These are phyloP conservation scores for Strix occidentalis DNA, from an alignment of 2,797 vertebrate genomes.

Conservation along the genomic window DNA sequence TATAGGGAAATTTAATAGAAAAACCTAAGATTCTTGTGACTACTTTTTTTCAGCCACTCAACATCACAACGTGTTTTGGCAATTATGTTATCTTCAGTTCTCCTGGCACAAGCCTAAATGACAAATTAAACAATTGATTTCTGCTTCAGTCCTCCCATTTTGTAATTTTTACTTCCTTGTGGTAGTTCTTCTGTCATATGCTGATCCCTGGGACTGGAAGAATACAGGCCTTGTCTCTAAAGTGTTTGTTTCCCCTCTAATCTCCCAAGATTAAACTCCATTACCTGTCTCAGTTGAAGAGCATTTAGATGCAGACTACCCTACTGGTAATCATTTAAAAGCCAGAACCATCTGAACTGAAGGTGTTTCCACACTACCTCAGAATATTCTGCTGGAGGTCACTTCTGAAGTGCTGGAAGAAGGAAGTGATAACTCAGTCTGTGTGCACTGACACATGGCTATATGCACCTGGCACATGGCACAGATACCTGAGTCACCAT, in stretches of 20 bases:
- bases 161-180: neutral
- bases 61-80: neutral
- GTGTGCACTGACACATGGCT: too few species aligned
- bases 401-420: neutral
- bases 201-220: neutral
- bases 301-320: neutral
- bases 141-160: neutral
- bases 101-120: neutral
- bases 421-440: neutral
- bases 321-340: neutral
- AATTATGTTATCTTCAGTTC: neutral
- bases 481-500: neutral
- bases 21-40: neutral
- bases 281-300: neutral
- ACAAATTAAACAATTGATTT: neutral
- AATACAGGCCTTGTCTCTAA: neutral
- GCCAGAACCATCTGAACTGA: neutral
- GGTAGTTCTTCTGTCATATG: neutral
- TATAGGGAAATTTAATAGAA: neutral
- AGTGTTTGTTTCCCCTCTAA: neutral
- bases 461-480: neutral
- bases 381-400: neutral
- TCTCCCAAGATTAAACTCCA: neutral
- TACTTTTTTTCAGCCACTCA: neutral
- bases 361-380: neutral